Evolutionary conservation across 2,113 vertebrate genomes (phyloP).

Genomic region (Serinus canaria): DNA sequence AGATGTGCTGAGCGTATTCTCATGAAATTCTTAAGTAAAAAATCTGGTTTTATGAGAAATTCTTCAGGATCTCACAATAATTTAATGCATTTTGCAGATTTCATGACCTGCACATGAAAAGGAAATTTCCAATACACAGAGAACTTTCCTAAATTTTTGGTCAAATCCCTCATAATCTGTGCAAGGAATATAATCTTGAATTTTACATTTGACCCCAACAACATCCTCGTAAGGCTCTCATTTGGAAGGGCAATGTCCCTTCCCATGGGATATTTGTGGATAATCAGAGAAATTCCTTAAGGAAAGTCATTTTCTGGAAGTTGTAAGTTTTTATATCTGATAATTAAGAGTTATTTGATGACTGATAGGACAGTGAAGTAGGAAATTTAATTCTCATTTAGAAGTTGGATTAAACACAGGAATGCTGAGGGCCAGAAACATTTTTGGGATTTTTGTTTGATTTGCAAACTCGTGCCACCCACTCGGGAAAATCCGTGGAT

Average conservation of each 20-base stretch:
- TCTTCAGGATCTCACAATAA: not conserved
- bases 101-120: not conserved
- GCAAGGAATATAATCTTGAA: not conserved
- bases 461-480: fast-evolving
- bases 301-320: not conserved
- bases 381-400: not conserved
- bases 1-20: not conserved
- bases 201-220: not conserved
- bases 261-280: not conserved
- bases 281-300: not conserved
- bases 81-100: not conserved
- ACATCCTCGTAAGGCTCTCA: not conserved
- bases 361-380: not conserved
- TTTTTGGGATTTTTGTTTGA: not conserved
- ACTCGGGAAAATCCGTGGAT: fast-evolving
- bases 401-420: not conserved
- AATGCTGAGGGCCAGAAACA: not conserved
- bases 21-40: not conserved
- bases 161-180: not conserved
- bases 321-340: fast-evolving
- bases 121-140: not conserved
- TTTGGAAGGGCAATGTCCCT: not conserved
- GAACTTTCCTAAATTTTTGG: not conserved
- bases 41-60: not conserved
- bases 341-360: not conserved